Percentiles rank a stretch among this genome's conserved stretches.
These are phyloP conservation scores for Plebejus argus DNA, from an alignment of 2,888 invertebrate species.

Conservation along the genomic window DNA sequence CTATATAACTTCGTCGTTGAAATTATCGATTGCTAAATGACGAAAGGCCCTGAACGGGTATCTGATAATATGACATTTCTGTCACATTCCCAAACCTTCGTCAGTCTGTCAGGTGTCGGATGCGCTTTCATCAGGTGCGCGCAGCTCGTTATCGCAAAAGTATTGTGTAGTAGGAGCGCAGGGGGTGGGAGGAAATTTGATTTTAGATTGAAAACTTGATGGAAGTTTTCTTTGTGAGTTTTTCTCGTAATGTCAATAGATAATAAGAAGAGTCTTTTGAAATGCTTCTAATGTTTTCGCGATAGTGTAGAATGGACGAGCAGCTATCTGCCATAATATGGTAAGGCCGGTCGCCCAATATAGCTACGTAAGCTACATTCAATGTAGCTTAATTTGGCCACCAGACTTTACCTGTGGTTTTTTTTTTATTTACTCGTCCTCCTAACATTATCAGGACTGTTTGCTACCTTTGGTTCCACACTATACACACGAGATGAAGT, in stretches of 20 bases:
- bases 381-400: too few species aligned
- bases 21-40: neutral
- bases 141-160: neutral
- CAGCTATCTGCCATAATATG: too few species aligned
- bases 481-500: too few species aligned
- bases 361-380: too few species aligned
- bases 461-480: too few species aligned
- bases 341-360: too few species aligned
- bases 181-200: neutral
- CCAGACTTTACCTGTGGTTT: too few species aligned
- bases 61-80: neutral
- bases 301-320: too few species aligned
- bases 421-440: too few species aligned
- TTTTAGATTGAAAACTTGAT: neutral
- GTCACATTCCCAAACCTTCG: neutral
- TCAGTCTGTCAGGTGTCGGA: neutral
- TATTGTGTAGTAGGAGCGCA: neutral
- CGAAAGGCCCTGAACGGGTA: neutral
- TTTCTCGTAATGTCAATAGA: neutral
- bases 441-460: too few species aligned
- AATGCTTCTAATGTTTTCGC: too few species aligned
- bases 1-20: neutral
- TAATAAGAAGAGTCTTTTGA: neutral
- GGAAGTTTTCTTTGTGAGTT: neutral
- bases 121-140: neutral